phyloP scores from a whole-genome alignment of 2,797 vertebrate species.

The Coilia nasus region DNA sequence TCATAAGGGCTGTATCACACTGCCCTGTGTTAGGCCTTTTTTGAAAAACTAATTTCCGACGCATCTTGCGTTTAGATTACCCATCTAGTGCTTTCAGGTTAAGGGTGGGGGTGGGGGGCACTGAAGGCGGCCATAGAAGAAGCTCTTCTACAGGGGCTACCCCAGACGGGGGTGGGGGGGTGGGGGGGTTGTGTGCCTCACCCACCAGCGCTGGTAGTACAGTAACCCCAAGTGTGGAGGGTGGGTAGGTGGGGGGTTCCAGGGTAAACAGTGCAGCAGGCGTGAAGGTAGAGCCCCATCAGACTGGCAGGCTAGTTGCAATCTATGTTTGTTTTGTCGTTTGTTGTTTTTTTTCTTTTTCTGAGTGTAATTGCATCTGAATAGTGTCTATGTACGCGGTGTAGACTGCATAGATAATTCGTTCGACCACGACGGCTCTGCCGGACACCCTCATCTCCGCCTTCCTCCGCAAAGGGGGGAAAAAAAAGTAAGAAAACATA shows the following conservation, averaged over 20 bases:
- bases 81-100: conserved; percentile 11
- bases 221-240: no score
- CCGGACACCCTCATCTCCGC: conserved; percentile 12
- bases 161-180: no score
- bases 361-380: conserved; percentile 21
- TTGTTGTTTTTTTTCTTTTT: not conserved
- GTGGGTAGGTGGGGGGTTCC: not conserved
- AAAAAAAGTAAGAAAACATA: not conserved
- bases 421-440: not conserved
- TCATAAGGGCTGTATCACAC: not conserved
- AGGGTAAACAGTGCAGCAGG: not conserved
- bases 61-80: not conserved
- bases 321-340: not conserved
- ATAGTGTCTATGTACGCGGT: conserved; percentile 27
- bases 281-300: not conserved
- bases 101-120: not conserved
- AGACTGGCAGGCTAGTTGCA: not conserved
- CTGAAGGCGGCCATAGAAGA: no score
- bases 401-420: conserved; percentile 8
- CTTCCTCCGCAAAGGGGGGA: not conserved
- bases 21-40: no score
- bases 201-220: no score
- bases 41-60: not conserved
- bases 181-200: no score
- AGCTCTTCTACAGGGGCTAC: no score